phyloP scores from a whole-genome alignment of 2,797 vertebrate species.

The Heterohyrax brucei region DNA sequence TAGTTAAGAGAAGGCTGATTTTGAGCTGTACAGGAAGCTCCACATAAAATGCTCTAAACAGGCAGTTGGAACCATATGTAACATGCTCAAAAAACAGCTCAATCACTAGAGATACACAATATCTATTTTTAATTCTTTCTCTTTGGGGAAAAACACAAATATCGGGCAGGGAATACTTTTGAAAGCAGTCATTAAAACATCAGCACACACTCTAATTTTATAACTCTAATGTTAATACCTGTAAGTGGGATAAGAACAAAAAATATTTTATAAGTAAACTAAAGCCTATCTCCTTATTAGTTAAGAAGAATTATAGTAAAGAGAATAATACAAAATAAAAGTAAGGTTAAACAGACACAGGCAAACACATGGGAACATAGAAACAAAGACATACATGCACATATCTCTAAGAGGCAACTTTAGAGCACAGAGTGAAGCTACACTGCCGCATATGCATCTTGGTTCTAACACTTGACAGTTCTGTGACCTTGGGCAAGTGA shows the following conservation, averaged over 20 bases:
- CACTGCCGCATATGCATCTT: background rate
- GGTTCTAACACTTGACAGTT: background rate
- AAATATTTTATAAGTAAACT: slow-evolving; percentile 13
- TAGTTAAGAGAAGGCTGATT: no score
- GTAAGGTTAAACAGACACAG: background rate
- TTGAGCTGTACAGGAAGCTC: no score
- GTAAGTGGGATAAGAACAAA: background rate
- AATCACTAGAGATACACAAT: no score
- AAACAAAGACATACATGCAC: background rate
- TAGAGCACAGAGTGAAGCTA: background rate
- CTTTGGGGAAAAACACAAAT: no score
- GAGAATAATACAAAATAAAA: background rate
- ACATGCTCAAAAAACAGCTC: no score
- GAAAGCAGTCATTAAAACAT: no score
- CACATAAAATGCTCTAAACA: no score
- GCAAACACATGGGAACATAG: background rate
- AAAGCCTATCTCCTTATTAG: slow-evolving; percentile 15
- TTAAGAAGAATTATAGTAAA: slow-evolving; percentile 16
- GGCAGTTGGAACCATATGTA: no score
- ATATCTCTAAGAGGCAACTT: background rate
- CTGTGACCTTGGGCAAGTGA: background rate
- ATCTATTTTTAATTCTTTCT: no score
- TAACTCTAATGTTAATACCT: no score
- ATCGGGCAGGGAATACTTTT: no score
- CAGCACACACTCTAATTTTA: no score